These are phyloP conservation scores for Edolisoma coerulescens DNA, from an alignment of 2,113 vertebrate species.

Conservation along the genomic window DNA sequence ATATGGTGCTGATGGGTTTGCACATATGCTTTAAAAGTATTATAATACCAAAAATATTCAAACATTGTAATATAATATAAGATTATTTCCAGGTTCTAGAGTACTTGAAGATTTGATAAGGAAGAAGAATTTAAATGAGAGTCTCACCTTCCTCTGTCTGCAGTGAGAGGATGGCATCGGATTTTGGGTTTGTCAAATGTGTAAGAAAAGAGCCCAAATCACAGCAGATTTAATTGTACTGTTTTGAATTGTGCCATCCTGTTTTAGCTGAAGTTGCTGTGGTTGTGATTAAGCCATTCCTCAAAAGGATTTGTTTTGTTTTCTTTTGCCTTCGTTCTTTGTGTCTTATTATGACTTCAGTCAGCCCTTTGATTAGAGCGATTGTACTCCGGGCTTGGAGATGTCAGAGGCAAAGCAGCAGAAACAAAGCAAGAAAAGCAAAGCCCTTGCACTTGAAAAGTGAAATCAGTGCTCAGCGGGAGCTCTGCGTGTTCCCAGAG, in stretches of 20 bases:
- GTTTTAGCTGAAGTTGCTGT: neutral
- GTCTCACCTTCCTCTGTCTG: neutral
- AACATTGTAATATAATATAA: neutral
- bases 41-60: neutral
- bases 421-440: neutral
- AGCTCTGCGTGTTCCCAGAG: neutral
- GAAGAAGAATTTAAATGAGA: neutral
- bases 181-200: neutral
- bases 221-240: neutral
- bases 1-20: neutral
- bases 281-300: constrained; percentile 1
- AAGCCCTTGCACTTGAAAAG: neutral
- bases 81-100: neutral
- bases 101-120: neutral
- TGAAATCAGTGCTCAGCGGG: neutral
- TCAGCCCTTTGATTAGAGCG: neutral
- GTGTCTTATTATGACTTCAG: neutral
- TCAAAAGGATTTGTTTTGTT: constrained; percentile 16
- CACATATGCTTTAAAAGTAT: neutral
- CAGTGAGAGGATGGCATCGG: neutral
- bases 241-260: neutral
- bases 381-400: neutral
- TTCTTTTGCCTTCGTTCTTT: neutral
- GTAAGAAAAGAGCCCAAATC: neutral
- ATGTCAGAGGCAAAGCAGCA: neutral